Base-by-base conservation (phyloP, 2,888 invertebrate species). In the Plebejus anna region DNA sequence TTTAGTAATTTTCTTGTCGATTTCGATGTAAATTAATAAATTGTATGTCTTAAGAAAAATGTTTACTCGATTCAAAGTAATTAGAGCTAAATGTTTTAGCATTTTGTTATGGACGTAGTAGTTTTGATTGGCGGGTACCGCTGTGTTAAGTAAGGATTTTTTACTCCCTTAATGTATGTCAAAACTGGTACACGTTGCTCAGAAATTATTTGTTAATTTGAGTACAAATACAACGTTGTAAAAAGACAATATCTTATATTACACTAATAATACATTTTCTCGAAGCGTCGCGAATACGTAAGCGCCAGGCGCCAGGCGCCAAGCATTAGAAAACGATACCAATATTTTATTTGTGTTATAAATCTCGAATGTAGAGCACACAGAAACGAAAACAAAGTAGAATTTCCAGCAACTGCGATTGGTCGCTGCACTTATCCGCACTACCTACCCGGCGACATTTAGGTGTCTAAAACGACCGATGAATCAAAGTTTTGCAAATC, bases 401-500 rank as follows among this genome's bases (percentile, higher is more conserved):
- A 9, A 28, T 66, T 36, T 16, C 32, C 66, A 5, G 4, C 66
- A 66, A 36, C 32, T 66, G 13, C 32, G 66, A 66, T 66, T 66
- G 66, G 66, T 61, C 22, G 9, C 28, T 28, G 66, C 32, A 13
- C 32, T 66, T 32, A 66, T 66, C 66, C 28, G 32, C 32, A 66
- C 32, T 16, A 66, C 13, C 32, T 16, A 66, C 13, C 5, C 32
- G 4, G 32, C 66, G 32, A 66, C 32, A 66, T 36, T 51, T 32
- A 66, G 66, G 66, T 5, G 66, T 22, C 32, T 32, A 66, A 36
- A 66, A 66, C 66, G 32, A 66, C 66, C 66, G 32, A 66, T 66
- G 66, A 66, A 66, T 66, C 66, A 66, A 66, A 66, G 66, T 66
- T 66, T 66, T 66, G 66, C 66, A 66, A 66, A 66, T 66, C 66